Evolutionary conservation across 2,888 invertebrate species (phyloP), one percentile per base, ranked within the genome.

Genomic region (Copidosoma aretas): DNA sequence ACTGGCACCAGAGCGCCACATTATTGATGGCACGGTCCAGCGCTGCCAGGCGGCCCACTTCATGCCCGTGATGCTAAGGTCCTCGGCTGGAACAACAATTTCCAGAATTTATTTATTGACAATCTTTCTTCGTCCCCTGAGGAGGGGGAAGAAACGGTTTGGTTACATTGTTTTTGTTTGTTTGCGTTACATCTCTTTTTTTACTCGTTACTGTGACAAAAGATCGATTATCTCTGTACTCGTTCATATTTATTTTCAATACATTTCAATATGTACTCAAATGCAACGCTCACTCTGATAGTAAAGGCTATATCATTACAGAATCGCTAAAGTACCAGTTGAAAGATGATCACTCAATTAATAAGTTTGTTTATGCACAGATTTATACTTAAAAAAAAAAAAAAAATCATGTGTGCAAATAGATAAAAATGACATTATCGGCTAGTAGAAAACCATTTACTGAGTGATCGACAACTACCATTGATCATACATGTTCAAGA

Each of bases 21-120:
- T 84, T 73, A 84, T 84, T 68, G 83, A 83, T 3, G 83, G 83
- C 43, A 83, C 83, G 75, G 81, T 82, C 83, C 83, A 84, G 75
- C 83, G 79, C 67, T 83, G 92, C 91, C 84, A 93, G 85, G 77
- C 92, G 88, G 87, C 78, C 90, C 88, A 85, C 88, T 84, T 83
- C 86, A 86, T 89, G 86, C 82, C 91, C 86, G 88, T 89, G 86
- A 91, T 90, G 86, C 90, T 89, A 84, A 92, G 88, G 88, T 92
- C 92, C 86, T 88, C 87, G 73, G 87, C 87, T 87, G 86, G 83
- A 86, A 87, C 83, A 84, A 79, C 63, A 67, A 64, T 69, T 68
- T 71, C 68, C 71, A 68, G 68, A 22, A 43, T 71, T 71, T 71
- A 69, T 71, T 69, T 60, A 63, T 71, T 49, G 24, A 59, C 46